Conservation (phyloP, 2,888 invertebrate genomes). For the Globia sparganii region DNA sequence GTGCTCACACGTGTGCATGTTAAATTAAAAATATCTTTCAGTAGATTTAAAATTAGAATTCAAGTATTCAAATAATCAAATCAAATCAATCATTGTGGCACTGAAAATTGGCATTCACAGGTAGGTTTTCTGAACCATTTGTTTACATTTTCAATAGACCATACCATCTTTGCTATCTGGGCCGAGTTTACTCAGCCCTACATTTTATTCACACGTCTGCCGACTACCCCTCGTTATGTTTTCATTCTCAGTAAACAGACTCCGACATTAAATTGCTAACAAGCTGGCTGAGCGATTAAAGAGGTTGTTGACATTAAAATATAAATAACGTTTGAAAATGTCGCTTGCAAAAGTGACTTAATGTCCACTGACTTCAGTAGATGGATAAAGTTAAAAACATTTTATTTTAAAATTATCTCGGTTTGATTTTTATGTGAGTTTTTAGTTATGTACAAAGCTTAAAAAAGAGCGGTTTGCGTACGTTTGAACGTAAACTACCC, state of each 20-base stretch:
- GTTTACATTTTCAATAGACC: not conserved
- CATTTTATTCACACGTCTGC: conserved; percentile 22
- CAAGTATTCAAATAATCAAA: not conserved
- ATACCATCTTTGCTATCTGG: not conserved
- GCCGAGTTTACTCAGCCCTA: not conserved
- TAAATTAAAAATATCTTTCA: not conserved
- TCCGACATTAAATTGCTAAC: conserved; percentile 46
- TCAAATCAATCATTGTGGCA: not conserved
- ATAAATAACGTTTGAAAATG: conserved; percentile 47
- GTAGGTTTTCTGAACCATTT: not conserved
- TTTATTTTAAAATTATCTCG: not conserved
- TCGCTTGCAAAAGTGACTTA: conserved; percentile 13
- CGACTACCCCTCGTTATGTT: conserved; percentile 20
- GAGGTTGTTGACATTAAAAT: conserved; percentile 46
- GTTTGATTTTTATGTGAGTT: not conserved
- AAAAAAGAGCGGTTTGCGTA: not conserved
- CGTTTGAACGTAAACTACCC: not conserved
- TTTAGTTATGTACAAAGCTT: not conserved
- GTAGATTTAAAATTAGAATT: not conserved
- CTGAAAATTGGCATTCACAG: not conserved
- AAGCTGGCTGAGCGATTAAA: conserved; percentile 52
- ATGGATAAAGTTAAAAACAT: not conserved
- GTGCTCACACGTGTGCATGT: no score
- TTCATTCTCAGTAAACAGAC: conserved; percentile 40
- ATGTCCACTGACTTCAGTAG: not conserved